Evolutionary conservation across 2,888 invertebrate genomes (phyloP).

Genomic region (Congeria kusceri): DNA sequence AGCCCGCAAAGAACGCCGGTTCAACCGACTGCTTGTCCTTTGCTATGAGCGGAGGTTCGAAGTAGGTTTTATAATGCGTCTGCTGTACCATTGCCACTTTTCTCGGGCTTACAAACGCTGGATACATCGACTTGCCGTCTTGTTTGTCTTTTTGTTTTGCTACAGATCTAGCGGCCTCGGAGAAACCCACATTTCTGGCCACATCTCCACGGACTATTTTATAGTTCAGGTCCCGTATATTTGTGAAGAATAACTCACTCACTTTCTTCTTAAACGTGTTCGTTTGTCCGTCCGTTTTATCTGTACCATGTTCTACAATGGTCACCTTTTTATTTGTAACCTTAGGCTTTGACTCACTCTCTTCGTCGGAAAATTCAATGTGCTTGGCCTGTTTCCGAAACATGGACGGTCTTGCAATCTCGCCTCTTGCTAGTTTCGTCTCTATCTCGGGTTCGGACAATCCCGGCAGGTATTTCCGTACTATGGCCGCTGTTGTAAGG

Average conservation of each 20-base stretch:
- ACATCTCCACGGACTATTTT: constrained; percentile 74
- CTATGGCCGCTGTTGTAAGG: constrained; percentile 72
- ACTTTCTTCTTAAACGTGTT: constrained; percentile 28
- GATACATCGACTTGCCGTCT: constrained; percentile 55
- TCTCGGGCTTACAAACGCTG: constrained; percentile 78
- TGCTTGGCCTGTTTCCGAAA: constrained; percentile 45
- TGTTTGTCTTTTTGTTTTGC: constrained; percentile 27
- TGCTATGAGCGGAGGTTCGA: constrained; percentile 78
- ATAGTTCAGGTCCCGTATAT: constrained; percentile 76
- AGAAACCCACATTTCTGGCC: constrained; percentile 62
- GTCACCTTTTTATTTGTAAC: constrained; percentile 56
- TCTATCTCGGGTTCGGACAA: constrained; percentile 75
- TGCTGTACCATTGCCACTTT: constrained; percentile 64
- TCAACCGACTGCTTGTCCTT: constrained; percentile 72
- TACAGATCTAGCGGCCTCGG: constrained; percentile 28
- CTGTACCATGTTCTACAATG: constrained; percentile 37
- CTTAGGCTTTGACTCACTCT: constrained; percentile 39
- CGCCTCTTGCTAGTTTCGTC: constrained; percentile 75
- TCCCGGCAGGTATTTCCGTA: constrained; percentile 73
- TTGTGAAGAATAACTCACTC: constrained; percentile 72
- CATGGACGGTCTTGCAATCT: constrained; percentile 69
- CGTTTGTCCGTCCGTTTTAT: constrained; percentile 16
- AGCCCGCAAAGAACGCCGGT: constrained; percentile 76
- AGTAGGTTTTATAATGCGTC: constrained; percentile 71
- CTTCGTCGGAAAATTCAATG: constrained; percentile 54